phyloP scores from a whole-genome alignment of 2,113 vertebrate genomes.

The Eurypyga helias region DNA sequence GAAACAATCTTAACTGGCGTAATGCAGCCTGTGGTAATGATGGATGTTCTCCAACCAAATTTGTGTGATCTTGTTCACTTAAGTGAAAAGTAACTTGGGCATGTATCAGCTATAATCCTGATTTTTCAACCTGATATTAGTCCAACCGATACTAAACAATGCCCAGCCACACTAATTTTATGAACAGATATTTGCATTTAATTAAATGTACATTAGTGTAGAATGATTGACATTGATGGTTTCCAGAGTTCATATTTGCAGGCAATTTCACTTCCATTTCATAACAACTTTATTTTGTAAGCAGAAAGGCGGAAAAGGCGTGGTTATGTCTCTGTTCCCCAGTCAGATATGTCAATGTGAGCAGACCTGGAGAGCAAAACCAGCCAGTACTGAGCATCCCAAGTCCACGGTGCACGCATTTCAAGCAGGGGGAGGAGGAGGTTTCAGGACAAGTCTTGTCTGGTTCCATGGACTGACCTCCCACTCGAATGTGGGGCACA shows the following conservation, averaged over 20 bases:
- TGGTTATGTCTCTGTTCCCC: background rate
- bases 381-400: rapidly evolving
- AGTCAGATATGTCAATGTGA: background rate
- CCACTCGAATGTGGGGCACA: rapidly evolving
- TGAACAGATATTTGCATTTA: background rate
- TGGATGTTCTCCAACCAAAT: conserved; percentile 21
- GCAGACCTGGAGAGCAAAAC: background rate
- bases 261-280: background rate
- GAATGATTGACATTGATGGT: background rate
- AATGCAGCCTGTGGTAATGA: background rate
- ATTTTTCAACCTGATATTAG: conserved; percentile 28
- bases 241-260: background rate
- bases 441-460: background rate
- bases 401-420: rapidly evolving
- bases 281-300: background rate
- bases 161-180: conserved; percentile 33
- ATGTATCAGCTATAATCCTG: background rate
- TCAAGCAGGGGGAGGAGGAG: background rate
- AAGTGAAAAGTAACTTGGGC: conserved; percentile 5
- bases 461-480: background rate
- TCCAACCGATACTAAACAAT: conserved; percentile 38
- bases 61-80: conserved; percentile 19
- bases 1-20: conserved; percentile 9
- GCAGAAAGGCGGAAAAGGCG: background rate
- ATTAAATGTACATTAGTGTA: background rate